Base-by-base conservation (phyloP, 2,113 vertebrate genomes). In the Oryzias melastigma region DNA sequence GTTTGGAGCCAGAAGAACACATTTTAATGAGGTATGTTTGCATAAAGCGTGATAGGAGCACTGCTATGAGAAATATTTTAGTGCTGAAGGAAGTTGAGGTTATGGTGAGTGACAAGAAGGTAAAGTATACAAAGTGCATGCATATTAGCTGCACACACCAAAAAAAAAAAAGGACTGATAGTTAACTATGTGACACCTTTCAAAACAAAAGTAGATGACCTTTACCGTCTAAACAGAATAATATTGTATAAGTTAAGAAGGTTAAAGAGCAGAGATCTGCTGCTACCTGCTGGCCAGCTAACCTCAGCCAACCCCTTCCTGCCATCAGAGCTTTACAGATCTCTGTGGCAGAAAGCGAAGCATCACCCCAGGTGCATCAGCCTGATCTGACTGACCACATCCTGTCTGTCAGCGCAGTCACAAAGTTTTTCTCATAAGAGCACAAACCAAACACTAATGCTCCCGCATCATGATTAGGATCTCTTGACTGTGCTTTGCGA, bases 311-410 rank as follows among this genome's bases (percentile, higher is more conserved):
- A 58, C 60, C 55, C 58, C 25, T 46, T 20, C 19, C 51, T 67
- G 67, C 50, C 43, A 75, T 78, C 67, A 77, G 35, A 70, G 67
- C 63, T 19, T 62, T 49, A 71, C 60, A 72, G 27, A 40, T 71
- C 55, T 78, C 27, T 80, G 80, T 77, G 81, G 84, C 65, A 15
- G 43, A 61, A 68, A 71, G 77, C 72, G 57, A 47, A 77, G 65
- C 75, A 68, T 81, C 81, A 69, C 76, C 62, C 42, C 35, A 27
- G 53, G 53, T 60, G 83, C 86, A 74, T 75, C 55, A 75, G 62
- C 50, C 53, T 40, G 42, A 68, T 75, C 52, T 71, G 47, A 89
- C 68, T 88, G 88, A 89, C 87, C 90, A 91, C 91, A 90, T 93
- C 90, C 90, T 90, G 88, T 66, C 73, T 72, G 71, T 65, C 45